Evolutionary conservation across 1,140 invertebrate species (phyloP).

Genomic region (Eriosoma lanigerum): DNA sequence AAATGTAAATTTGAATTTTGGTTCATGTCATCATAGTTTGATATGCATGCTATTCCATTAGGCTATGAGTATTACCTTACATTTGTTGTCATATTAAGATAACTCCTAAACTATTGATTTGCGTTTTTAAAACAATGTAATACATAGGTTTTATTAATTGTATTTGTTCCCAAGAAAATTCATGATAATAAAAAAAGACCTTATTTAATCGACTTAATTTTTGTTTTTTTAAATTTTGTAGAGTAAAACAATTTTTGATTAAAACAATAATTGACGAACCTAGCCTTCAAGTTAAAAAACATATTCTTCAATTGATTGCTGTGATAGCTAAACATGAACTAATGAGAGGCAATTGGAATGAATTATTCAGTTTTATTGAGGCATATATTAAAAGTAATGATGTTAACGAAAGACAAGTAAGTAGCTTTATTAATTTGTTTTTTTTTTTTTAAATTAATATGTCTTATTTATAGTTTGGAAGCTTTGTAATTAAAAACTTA

Average conservation of each 20-base stretch:
- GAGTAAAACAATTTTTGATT: constrained; percentile 44
- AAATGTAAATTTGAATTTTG: too few species aligned
- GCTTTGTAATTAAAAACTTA: constrained; percentile 26
- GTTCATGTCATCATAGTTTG: too few species aligned
- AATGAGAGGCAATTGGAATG: constrained; percentile 30
- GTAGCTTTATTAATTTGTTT: too few species aligned
- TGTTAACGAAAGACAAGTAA: constrained; percentile 33
- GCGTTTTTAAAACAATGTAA: too few species aligned
- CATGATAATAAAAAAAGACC: too few species aligned
- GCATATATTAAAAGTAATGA: constrained; percentile 8
- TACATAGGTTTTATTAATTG: too few species aligned
- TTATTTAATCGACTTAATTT: neutral
- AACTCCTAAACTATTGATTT: too few species aligned
- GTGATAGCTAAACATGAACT: constrained; percentile 35
- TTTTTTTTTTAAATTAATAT: too few species aligned
- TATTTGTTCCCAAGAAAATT: too few species aligned
- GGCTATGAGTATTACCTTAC: too few species aligned
- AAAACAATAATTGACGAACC: constrained; percentile 30
- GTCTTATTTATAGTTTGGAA: constrained; percentile 31
- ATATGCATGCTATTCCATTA: too few species aligned
- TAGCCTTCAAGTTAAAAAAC: constrained; percentile 36
- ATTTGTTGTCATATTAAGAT: too few species aligned
- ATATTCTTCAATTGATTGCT: constrained; percentile 43
- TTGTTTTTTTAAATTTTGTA: neutral
- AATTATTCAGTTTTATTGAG: constrained; percentile 40